Conservation (phyloP, 2,113 vertebrate species). For the Notechis scutatus region DNA sequence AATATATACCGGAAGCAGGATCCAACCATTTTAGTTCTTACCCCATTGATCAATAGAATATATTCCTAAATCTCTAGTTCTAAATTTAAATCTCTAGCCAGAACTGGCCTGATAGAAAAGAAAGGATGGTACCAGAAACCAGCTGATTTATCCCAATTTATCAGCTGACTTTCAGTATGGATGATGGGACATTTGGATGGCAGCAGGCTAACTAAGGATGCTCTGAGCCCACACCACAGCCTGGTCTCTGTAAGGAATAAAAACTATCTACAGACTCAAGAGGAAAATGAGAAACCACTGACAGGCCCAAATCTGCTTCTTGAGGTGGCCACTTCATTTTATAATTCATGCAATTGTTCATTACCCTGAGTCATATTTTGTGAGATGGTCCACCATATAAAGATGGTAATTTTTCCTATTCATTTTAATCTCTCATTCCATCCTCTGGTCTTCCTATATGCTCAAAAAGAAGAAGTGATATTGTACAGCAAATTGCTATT, state of each 20-base stretch:
- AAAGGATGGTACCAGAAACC: neutral
- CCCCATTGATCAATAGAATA: neutral
- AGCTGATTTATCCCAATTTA: neutral
- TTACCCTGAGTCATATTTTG: neutral
- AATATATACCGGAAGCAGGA: neutral
- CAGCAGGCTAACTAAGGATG: neutral
- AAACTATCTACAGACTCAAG: neutral
- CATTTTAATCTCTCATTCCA: neutral
- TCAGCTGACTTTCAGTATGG: neutral
- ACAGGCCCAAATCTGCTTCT: neutral
- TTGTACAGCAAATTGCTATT: neutral
- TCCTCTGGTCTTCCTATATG: neutral
- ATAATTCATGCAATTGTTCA: neutral
- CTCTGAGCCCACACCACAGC: neutral
- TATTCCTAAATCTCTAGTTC: neutral
- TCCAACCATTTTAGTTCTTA: neutral
- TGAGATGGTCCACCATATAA: neutral
- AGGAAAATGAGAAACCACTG: neutral
- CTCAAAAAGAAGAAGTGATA: neutral
- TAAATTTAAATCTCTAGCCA: neutral
- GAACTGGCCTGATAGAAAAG: neutral
- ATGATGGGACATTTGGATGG: neutral
- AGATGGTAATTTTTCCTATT: neutral
- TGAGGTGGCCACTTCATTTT: neutral
- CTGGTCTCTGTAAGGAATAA: neutral